A percentile compares a stretch with the other conserved stretches of the same genome.
These are phyloP conservation scores for Alectoris magna DNA, from an alignment of 2,797 vertebrate genomes.

Conservation along the genomic window DNA sequence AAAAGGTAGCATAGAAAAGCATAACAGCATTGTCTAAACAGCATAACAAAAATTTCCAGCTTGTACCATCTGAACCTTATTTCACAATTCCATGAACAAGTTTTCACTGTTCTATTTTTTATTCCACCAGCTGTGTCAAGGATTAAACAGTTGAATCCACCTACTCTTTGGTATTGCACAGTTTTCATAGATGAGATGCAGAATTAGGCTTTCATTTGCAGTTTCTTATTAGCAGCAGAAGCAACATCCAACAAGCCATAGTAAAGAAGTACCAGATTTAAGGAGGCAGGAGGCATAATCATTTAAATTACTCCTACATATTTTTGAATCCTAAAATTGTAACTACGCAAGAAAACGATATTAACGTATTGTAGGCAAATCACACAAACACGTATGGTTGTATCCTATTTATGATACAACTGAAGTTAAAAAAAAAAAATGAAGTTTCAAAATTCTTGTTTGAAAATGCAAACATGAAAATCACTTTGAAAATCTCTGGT, in stretches of 20 bases:
- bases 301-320: slow-evolving; percentile 8
- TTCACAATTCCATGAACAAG: background rate
- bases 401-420: background rate
- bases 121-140: background rate
- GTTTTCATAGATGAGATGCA: slow-evolving; percentile 6
- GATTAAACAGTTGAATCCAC: slow-evolving; percentile 37
- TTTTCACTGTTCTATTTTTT: slow-evolving; percentile 31
- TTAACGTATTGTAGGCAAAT: background rate
- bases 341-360: background rate
- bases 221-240: slow-evolving; percentile 64
- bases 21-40: background rate
- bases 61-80: background rate
- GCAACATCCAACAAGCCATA: slow-evolving; percentile 37
- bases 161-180: slow-evolving; percentile 20
- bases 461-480: background rate
- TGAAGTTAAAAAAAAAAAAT: background rate
- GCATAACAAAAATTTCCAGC: background rate
- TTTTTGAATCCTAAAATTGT: background rate
- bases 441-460: background rate
- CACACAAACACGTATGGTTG: background rate
- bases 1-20: background rate
- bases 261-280: slow-evolving; percentile 33
- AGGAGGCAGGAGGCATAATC: background rate
- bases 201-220: slow-evolving; percentile 54
- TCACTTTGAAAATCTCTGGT: background rate